Conservation (phyloP, 2,888 invertebrate species). For the Lymantria monacha region DNA sequence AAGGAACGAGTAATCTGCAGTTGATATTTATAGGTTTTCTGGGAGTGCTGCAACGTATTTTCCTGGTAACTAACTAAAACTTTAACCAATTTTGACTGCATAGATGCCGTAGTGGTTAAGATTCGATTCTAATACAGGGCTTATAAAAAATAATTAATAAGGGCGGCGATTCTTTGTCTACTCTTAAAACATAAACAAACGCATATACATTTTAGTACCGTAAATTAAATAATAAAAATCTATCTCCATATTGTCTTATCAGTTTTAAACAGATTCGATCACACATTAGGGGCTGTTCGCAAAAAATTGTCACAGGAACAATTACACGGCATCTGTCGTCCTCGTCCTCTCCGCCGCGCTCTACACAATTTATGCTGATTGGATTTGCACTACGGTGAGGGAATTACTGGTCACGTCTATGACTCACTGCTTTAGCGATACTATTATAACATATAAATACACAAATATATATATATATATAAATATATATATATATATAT, state of each 20-base stretch:
- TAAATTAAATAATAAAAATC: slow-evolving; percentile 17
- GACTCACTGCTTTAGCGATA: slow-evolving; percentile 20
- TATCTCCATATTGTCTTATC: slow-evolving; percentile 39
- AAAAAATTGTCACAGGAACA: slow-evolving; percentile 78
- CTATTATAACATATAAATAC: slow-evolving; percentile 71
- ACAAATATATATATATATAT: slow-evolving; percentile 20
- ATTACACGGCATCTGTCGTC: slow-evolving; percentile 79
- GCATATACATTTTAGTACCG: no score
- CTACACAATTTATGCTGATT: slow-evolving; percentile 74
- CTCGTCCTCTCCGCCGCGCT: slow-evolving; percentile 18
- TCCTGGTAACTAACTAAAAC: no score
- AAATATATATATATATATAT: no score
- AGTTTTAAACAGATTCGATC: slow-evolving; percentile 78
- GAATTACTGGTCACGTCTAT: slow-evolving; percentile 43
- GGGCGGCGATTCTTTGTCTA: no score
- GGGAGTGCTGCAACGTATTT: no score
- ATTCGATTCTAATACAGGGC: no score
- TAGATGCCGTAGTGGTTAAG: no score
- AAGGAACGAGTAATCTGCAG: no score
- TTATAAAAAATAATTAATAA: no score
- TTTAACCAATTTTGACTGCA: no score
- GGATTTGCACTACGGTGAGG: slow-evolving; percentile 57
- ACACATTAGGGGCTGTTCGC: slow-evolving; percentile 66
- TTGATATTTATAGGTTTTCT: no score
- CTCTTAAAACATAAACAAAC: no score